These are phyloP conservation scores for Urechis unicinctus DNA, from an alignment of 2,888 invertebrate species.

Conservation along the genomic window DNA sequence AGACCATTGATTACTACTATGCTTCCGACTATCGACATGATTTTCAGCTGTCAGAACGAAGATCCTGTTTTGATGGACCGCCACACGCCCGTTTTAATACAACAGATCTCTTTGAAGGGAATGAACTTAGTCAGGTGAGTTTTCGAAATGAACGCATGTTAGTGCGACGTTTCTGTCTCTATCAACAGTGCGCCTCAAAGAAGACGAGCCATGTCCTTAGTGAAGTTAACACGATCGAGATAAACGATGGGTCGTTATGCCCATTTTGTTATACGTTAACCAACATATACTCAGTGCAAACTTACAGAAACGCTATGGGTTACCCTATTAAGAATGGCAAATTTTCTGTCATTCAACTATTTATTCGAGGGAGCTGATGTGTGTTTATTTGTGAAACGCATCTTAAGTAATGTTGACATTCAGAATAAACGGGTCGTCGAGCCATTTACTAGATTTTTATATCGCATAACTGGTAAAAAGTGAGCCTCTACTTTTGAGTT, in stretches of 20 bases:
- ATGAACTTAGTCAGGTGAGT: conserved; percentile 14
- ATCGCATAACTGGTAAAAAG: no score
- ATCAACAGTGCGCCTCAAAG: conserved; percentile 21
- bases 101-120: conserved; percentile 17
- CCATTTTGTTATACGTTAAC: no score
- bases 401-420: no score
- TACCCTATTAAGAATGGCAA: no score
- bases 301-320: no score
- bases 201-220: conserved; percentile 22
- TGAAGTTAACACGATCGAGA: conserved; percentile 14
- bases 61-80: conserved; percentile 10
- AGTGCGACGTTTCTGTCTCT: conserved; percentile 13
- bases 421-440: no score
- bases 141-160: conserved; percentile 8
- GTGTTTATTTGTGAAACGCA: no score
- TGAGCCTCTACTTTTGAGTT: no score
- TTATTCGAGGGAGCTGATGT: no score
- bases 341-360: no score
- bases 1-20: conserved; percentile 25
- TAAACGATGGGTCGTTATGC: conserved; percentile 17
- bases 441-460: no score
- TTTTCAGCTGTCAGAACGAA: conserved; percentile 13
- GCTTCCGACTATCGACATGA: conserved; percentile 19
- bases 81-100: conserved; percentile 18
- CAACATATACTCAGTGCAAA: no score